phyloP scores from a whole-genome alignment of 2,888 invertebrate species.

The Leptothorax acervorum region DNA sequence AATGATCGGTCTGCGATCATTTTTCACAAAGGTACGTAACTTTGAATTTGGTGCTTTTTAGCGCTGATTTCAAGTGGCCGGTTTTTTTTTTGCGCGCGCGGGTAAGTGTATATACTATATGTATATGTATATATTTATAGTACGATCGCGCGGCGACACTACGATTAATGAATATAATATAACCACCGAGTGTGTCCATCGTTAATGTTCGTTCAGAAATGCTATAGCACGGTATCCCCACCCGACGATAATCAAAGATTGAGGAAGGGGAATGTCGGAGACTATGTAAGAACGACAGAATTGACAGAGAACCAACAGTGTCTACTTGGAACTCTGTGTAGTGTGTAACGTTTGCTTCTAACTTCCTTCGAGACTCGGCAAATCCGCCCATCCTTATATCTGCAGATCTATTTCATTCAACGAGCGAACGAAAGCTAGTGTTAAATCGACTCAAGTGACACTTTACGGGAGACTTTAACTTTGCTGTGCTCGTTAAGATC shows the following conservation, averaged over 20 bases:
- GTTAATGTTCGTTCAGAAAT: not conserved
- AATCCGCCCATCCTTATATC: not conserved
- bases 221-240: conserved; percentile 58
- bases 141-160: no score
- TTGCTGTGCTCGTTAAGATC: conserved; percentile 60
- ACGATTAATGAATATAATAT: not conserved
- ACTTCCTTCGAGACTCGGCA: conserved; percentile 3
- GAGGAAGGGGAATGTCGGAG: conserved; percentile 69
- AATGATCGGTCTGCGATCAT: no score
- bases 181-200: not conserved
- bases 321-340: conserved; percentile 64
- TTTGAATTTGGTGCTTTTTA: no score
- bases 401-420: not conserved
- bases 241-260: conserved; percentile 48
- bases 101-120: no score
- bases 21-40: no score
- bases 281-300: conserved; percentile 78
- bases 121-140: not conserved
- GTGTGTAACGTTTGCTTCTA: conserved; percentile 22
- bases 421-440: not conserved
- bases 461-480: conserved; percentile 30
- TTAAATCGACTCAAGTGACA: not conserved
- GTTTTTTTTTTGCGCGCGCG: no score
- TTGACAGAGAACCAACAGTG: conserved; percentile 77
- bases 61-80: no score